Conservation (phyloP, 2,797 vertebrate species). For the Okamejei kenojei region DNA sequence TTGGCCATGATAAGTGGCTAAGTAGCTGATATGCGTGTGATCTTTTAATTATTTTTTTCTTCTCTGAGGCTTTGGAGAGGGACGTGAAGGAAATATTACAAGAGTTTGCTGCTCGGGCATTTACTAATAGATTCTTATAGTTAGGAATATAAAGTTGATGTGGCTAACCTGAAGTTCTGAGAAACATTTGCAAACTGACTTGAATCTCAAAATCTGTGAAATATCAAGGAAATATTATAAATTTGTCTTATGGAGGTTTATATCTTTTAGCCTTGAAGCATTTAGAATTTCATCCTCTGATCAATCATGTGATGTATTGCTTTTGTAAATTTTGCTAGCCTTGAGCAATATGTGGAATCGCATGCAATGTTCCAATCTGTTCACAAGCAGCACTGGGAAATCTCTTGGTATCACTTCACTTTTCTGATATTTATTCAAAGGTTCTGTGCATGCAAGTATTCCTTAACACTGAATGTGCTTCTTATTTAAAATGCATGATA, state of each 20-base stretch:
- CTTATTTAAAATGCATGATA: neutral
- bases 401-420: neutral
- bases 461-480: neutral
- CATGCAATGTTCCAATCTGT: neutral
- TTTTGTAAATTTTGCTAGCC: neutral
- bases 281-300: neutral
- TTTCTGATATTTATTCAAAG: neutral
- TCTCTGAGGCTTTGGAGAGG: neutral
- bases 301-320: neutral
- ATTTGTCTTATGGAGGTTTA: neutral
- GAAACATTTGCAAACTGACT: neutral
- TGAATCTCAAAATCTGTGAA: conserved; percentile 10
- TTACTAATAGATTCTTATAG: neutral
- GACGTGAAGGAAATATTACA: neutral
- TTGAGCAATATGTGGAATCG: neutral
- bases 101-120: neutral
- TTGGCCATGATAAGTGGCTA: neutral
- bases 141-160: neutral
- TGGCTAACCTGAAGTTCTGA: neutral
- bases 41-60: neutral
- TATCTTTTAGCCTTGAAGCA: neutral
- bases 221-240: neutral
- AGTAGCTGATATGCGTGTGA: neutral
- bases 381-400: neutral
- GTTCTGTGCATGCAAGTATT: neutral